Evolutionary conservation across 2,888 invertebrate genomes (phyloP), one percentile per base, ranked within the genome.

Genomic region (Trissolcus brochymenae): DNA sequence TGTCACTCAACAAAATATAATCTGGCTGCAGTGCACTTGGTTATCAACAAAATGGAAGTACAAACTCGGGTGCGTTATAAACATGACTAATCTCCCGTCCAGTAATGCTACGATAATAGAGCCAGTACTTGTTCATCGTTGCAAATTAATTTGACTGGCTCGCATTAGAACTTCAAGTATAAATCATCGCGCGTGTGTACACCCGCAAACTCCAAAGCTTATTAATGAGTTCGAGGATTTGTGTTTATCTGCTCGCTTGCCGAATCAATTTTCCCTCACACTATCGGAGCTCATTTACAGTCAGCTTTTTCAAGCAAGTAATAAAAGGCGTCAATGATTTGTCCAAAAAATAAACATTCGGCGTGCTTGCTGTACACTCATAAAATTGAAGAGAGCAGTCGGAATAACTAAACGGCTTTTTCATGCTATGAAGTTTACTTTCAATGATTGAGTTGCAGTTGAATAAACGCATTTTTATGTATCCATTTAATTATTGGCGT

Each of bases 131-230:
- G 85, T 84, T 86, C 84, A 85, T 85, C 85, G 85, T 83, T 85
- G 85, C 85, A 84, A 87, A 88, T 88, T 88, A 88, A 87, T 87
- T 86, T 84, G 82, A 83, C 82, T 82, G 81, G 81, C 79, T 79
- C 81, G 86, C 85, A 86, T 87, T 86, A 87, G 67, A 87, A 87
- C 83, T 84, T 88, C 84, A 85, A 86, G 87, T 86, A 86, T 85
- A 85, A 85, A 86, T 85, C 87, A 82, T 81, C 76, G 71, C 78
- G 71, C 75, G 78, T 66, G 76, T 71, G 72, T 68, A 49, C 76
- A 77, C 68, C 64, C 67, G 60, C 72, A 62, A 77, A 72, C 72
- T 77, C 76, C 60, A 72, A 16, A 72, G 72, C 64, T 77, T 77
- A 77, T 77, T 72, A 77, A 77, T 77, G 76, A 72, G 76, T 77